A percentile compares a stretch with the other conserved stretches of the same genome.
These are phyloP conservation scores for Holacanthus passer DNA, from an alignment of 2,113 vertebrate species.

Conservation along the genomic window DNA sequence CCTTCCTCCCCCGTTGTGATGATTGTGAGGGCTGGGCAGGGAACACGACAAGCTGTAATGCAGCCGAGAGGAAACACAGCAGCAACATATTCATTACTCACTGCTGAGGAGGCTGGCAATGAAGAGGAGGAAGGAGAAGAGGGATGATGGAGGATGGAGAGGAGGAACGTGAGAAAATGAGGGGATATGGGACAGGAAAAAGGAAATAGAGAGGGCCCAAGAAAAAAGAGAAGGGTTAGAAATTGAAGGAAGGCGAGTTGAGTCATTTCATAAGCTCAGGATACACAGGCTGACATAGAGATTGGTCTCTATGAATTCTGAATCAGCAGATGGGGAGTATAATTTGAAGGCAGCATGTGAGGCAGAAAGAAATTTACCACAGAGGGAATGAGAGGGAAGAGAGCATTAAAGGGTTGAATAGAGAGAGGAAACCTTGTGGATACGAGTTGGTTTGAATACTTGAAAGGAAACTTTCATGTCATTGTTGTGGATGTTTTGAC, in stretches of 20 bases:
- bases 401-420: neutral
- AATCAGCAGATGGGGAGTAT: constrained; percentile 22
- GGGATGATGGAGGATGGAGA: neutral
- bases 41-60: neutral
- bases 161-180: neutral
- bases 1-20: neutral
- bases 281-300: constrained; percentile 10
- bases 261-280: constrained; percentile 6
- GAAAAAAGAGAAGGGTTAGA: neutral
- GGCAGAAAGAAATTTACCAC: constrained; percentile 17
- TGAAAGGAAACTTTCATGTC: constrained; percentile 42
- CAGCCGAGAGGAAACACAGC: constrained; percentile 18
- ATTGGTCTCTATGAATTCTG: constrained; percentile 34
- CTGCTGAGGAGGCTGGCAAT: constrained; percentile 19
- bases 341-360: constrained; percentile 32
- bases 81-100: constrained; percentile 32
- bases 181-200: neutral
- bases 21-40: constrained; percentile 7
- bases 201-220: too few species aligned
- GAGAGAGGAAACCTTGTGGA: constrained; percentile 13
- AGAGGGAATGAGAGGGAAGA: neutral
- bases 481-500: constrained; percentile 30
- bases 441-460: neutral
- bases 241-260: neutral
- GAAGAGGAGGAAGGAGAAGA: constrained; percentile 9